These are phyloP conservation scores for Macrotrachela quadricornifera DNA, from an alignment of 1,140 invertebrate species.

Conservation along the genomic window DNA sequence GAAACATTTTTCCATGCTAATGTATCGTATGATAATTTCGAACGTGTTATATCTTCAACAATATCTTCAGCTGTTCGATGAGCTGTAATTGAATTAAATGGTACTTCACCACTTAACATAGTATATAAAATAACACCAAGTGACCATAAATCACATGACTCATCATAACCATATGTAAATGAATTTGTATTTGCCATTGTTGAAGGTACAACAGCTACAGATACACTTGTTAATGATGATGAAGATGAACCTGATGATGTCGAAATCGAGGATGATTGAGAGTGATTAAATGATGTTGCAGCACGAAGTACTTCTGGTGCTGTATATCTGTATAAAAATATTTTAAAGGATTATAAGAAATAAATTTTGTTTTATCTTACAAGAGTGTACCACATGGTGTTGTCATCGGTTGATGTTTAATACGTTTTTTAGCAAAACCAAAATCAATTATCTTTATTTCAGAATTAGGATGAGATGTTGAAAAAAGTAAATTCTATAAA, in stretches of 20 bases:
- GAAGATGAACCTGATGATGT: too few relatives aligned
- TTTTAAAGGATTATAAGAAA: too few relatives aligned
- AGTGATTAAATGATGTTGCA: too few relatives aligned
- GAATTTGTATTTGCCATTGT: too few relatives aligned
- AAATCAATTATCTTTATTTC: conserved; percentile 67
- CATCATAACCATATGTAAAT: conserved; percentile 41
- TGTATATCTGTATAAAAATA: conserved; percentile 65
- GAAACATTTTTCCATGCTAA: conserved; percentile 51
- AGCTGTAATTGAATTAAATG: conserved; percentile 40
- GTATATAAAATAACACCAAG: conserved; percentile 67
- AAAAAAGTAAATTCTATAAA: conserved; percentile 49
- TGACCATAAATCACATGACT: conserved; percentile 77
- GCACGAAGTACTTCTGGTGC: conserved; percentile 73
- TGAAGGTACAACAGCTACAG: neutral
- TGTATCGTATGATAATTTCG: conserved; percentile 39
- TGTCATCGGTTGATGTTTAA: conserved; percentile 38
- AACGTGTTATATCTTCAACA: conserved; percentile 38
- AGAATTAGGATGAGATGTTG: conserved; percentile 38
- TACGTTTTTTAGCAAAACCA: conserved; percentile 54
- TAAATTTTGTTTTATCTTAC: too few relatives aligned
- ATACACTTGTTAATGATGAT: neutral
- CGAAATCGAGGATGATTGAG: too few relatives aligned
- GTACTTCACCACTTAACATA: conserved; percentile 60
- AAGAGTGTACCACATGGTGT: conserved; percentile 36
- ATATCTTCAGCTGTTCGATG: conserved; percentile 9